phyloP scores from a whole-genome alignment of 2,113 vertebrate species.

The Hyperopisus bebe region DNA sequence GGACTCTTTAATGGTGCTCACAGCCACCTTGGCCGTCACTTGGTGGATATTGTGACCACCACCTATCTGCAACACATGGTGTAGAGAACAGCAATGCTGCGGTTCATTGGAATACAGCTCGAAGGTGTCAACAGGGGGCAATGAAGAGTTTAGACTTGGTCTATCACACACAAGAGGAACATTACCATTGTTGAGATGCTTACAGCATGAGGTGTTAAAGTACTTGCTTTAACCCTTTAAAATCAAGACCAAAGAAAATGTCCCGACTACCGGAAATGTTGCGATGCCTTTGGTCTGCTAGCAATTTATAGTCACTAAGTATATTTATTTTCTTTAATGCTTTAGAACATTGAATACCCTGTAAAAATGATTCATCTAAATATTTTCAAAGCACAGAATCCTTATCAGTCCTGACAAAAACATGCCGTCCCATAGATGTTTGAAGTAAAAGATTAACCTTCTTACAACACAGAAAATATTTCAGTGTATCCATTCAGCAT shows the following conservation, averaged over 20 bases:
- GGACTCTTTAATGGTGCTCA: constrained; percentile 61
- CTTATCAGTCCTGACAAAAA: not conserved
- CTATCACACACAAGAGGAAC: not conserved
- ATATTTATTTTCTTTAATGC: not conserved
- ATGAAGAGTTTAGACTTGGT: not conserved
- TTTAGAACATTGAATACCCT: not conserved
- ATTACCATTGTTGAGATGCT: not conserved
- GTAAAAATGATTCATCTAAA: not conserved
- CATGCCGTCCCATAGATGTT: not conserved
- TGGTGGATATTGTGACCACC: constrained; percentile 59
- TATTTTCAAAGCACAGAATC: not conserved
- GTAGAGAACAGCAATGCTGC: not conserved
- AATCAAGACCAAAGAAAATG: not conserved
- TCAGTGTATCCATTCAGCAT: not conserved
- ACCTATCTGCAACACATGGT: constrained; percentile 55
- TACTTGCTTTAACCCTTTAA: not conserved
- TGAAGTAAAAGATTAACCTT: not conserved
- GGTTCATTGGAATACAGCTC: not conserved
- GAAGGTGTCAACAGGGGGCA: not conserved
- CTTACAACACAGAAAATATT: not conserved
- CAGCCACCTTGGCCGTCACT: constrained; percentile 50
- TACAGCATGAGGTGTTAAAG: not conserved
- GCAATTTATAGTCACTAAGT: not conserved
- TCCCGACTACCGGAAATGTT: not conserved
- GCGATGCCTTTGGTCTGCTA: not conserved